Evolutionary conservation across 1,140 invertebrate species (phyloP), one percentile per base, ranked within the genome.

Genomic region (Drosophila sp.): DNA sequence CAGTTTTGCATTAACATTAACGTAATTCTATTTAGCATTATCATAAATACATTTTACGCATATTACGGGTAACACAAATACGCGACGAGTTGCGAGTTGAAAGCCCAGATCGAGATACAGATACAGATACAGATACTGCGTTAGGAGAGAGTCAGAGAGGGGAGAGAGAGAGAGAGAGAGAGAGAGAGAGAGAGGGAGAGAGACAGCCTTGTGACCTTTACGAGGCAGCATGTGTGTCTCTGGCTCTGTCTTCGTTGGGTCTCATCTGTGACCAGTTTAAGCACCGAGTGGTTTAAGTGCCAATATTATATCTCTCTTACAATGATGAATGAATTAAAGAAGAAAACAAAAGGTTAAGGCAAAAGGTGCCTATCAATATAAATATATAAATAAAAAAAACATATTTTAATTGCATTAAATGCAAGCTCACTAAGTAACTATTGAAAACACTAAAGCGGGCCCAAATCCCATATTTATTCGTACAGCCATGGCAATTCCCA

Each of bases 11-110:
- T 89, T 89, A 89, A 89, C 83, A 89, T 89, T 89, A 89, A 83
- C 81, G 87, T 90, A 90, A 90, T 90, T 90, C 87, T 90, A 79
- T 76, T 71, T 90, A 82, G 87, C 89, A 90, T 90, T 87, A 90
- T 90, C 89, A 87, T 90, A 90, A 90, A 90, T 90, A 90, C 89
- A 90, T 90, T 90, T 87, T 90, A 90, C 82, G 82, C 77, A 90
- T 89, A 90, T 90, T 90, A 84, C 82, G 66, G 86, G 51, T 18
- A 32, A 32, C 25, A 21, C 34, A 34, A 36, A 9, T 18, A 38
- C 11, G 3, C 0, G 9, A 38, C n/a, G 2, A 21, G 21, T 21
- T 21, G 36, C 36, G 36, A n/a, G n/a, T 11, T 38, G 36, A 38
- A 18, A 14, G 9, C 50, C 8, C 32, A 9, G 38, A 41, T 36